Evolutionary conservation across 1,140 invertebrate genomes (phyloP), one percentile per base, ranked within the genome.

Genomic region (Cotesia chilonis): DNA sequence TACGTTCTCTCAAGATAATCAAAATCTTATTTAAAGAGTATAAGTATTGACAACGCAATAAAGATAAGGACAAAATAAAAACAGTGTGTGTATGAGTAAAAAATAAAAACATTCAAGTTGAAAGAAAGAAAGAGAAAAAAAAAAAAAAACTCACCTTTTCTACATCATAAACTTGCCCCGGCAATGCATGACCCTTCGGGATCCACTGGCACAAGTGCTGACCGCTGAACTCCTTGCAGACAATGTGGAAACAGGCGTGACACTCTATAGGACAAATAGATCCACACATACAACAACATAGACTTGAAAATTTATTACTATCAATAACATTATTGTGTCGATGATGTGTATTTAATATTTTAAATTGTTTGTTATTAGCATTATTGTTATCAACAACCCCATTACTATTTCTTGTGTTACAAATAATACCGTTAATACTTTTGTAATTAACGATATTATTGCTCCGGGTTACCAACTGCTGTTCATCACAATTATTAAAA

Each of bases 211-310:
- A 91, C 75, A 85, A 80, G 77, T 89, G 88, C 75, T 88, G 86
- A 78, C 82, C 80, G 77, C 84, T 85, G 82, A 87, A 90, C 67
- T 87, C 84, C 72, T 87, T 81, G 86, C 90, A 91, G 74, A 90
- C 87, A 79, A 87, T 86, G 86, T 92, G 91, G 88, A 91, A 91
- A 82, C 90, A 91, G 79, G 89, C 88, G 82, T 90, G 89, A 83
- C 91, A 91, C 83, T 91, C 91, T 91, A 88, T 77, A 75, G 88
- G 88, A 87, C 89, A 90, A 79, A 88, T 81, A 84, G 87, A 87
- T 84, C 86, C 89, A 84, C 90, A 91, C 87, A 88, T 89, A 86
- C 89, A 91, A 82, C 90, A 90, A 86, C 89, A 90, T 51, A 79
- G 67, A 79, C 68, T 80, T 55, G 76, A 77, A 70, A 60, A 59